Evolutionary conservation across 2,113 vertebrate genomes (phyloP), one percentile per base, ranked within the genome.

Genomic region (Chloebia gouldiae): DNA sequence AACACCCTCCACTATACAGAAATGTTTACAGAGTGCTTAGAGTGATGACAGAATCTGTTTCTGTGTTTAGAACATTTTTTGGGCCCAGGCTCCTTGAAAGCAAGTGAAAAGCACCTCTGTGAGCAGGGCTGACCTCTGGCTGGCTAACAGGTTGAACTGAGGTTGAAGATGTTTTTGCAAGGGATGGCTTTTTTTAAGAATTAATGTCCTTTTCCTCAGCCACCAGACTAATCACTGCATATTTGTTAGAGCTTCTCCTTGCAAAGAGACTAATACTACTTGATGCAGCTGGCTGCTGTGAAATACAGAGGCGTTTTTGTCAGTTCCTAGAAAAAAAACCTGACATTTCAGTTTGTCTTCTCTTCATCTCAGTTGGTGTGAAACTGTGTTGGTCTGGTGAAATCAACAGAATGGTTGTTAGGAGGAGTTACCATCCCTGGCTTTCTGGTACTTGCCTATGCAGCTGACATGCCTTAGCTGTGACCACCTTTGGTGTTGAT

Each of bases 261-360:
- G 78, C 53, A 92, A 61, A 93, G 16, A 86, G 76, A 33, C 31
- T 71, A 56, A 86, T 60, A 37, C 39, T 88, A 33, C 69, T 88
- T 51, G 68, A 33, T 81, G 81, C 87, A 95, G 75, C 76, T 91
- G 61, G 92, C 59, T 83, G 68, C 56, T 92, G 93, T 92, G 84
- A 93, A 96, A 92, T 83, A 95, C 89, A 97, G 89, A 93, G 81
- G 77, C 14, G 20, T 24, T 86, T 90, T 86, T 96, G 93, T 94
- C 87, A 86, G 87, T 88, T 94, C 81, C 71, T 94, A 78, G 89
- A 93, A 86, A 95, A 95, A 95, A 95, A 49, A 6, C 2, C 9
- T 70, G 89, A 85, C 85, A 83, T 75, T 95, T 96, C 85, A 71
- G 64, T 97, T 92, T 91, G 53, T 89, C 59, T 87, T 49, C 53